phyloP scores from a whole-genome alignment of 2,888 invertebrate genomes.

The Dolichomitus sp. region DNA sequence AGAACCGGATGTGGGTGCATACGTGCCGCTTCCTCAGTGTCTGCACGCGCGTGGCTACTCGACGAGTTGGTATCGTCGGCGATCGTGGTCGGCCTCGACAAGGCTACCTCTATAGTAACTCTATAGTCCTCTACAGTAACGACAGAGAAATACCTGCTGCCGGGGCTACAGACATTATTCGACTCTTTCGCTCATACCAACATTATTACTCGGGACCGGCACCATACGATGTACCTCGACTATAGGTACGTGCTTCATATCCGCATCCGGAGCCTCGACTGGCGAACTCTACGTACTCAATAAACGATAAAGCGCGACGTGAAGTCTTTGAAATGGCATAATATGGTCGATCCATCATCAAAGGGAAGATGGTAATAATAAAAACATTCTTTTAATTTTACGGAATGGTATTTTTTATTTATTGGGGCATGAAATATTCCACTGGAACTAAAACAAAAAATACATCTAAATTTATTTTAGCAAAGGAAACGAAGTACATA shows the following conservation, averaged over 20 bases:
- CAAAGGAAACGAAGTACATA: too few relatives aligned
- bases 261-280: slow-evolving; percentile 71
- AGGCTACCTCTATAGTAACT: slow-evolving; percentile 63
- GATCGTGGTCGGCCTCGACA: slow-evolving; percentile 69
- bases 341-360: not conserved
- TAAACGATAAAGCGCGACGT: slow-evolving; percentile 71
- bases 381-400: not conserved
- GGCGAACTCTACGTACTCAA: slow-evolving; percentile 62
- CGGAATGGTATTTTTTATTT: not conserved
- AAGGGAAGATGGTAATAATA: not conserved
- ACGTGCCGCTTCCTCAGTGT: slow-evolving; percentile 71
- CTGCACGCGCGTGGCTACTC: slow-evolving; percentile 36
- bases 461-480: too few relatives aligned
- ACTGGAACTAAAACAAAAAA: too few relatives aligned
- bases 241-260: slow-evolving; percentile 43
- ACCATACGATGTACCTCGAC: slow-evolving; percentile 29
- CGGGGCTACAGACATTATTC: slow-evolving; percentile 22
- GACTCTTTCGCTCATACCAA: slow-evolving; percentile 12
- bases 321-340: not conserved
- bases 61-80: not conserved
- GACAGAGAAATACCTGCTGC: slow-evolving; percentile 27
- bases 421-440: too few relatives aligned
- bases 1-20: slow-evolving; percentile 76
- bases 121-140: not conserved
- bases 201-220: slow-evolving; percentile 45